phyloP scores from a whole-genome alignment of 1,140 invertebrate genomes.

The Dryas iulia region DNA sequence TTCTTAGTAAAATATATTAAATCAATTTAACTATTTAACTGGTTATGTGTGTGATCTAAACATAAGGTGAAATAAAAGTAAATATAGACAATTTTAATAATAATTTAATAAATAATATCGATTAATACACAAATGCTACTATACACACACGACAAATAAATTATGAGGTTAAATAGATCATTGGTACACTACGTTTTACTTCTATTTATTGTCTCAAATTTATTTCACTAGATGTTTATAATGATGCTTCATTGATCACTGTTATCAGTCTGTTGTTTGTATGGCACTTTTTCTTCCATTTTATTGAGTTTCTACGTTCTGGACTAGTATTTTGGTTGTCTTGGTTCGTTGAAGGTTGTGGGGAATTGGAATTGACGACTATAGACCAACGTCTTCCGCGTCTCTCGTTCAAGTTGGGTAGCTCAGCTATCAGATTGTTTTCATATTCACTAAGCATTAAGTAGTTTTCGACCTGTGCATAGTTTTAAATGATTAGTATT shows the following conservation, averaged over 20 bases:
- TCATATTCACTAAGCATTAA: constrained; percentile 93
- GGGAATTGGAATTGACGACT: constrained; percentile 64
- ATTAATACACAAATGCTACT: constrained; percentile 74
- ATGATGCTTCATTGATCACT: constrained; percentile 87
- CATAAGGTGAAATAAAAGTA: background rate
- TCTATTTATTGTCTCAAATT: constrained; percentile 74
- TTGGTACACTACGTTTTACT: constrained; percentile 53
- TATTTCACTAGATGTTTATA: constrained; percentile 72
- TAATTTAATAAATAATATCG: constrained; percentile 78
- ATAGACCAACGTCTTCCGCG: constrained; percentile 86
- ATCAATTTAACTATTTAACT: no score
- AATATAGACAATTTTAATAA: constrained; percentile 39
- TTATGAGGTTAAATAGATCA: constrained; percentile 78
- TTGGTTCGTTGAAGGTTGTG: constrained; percentile 48
- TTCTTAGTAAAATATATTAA: no score
- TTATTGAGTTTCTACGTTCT: constrained; percentile 60
- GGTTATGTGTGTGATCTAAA: no score
- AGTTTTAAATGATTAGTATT: background rate
- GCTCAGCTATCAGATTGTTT: constrained; percentile 90
- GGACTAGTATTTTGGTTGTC: constrained; percentile 42
- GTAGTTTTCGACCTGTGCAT: constrained; percentile 86
- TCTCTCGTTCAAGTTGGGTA: constrained; percentile 86
- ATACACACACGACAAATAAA: constrained; percentile 77
- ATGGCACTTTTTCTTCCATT: constrained; percentile 79
- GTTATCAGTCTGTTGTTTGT: constrained; percentile 84